phyloP scores from a whole-genome alignment of 2,888 invertebrate species.

The Epistrophella euchroma region DNA sequence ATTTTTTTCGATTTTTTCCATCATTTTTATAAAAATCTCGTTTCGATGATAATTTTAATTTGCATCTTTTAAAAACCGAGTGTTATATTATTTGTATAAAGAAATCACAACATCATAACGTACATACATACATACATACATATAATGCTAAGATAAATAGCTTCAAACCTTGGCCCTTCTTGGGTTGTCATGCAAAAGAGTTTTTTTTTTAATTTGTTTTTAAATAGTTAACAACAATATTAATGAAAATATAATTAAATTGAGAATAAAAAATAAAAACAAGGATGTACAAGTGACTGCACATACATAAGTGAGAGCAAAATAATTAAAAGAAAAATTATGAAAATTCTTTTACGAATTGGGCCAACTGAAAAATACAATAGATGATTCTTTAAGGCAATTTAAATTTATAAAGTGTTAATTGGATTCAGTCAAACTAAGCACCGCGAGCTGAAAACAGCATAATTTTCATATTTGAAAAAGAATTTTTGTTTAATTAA shows the following conservation, averaged over 20 bases:
- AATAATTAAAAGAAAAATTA: conserved; percentile 17
- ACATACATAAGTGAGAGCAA: background rate
- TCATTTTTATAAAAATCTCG: background rate
- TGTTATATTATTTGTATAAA: background rate
- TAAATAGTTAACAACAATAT: conserved; percentile 11
- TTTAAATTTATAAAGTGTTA: conserved; percentile 32
- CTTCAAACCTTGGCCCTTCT: conserved; percentile 36
- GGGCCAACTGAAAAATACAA: conserved; percentile 17
- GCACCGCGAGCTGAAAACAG: conserved; percentile 13
- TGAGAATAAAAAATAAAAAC: background rate
- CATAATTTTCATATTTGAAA: background rate
- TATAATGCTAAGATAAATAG: conserved; percentile 7
- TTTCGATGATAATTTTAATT: background rate
- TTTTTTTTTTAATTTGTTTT: background rate
- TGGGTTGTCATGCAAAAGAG: background rate
- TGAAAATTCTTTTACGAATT: conserved; percentile 16
- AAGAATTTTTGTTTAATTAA: background rate
- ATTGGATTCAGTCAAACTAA: conserved; percentile 32
- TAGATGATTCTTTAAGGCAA: conserved; percentile 22
- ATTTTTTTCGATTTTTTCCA: too few species aligned
- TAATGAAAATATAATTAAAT: conserved; percentile 15
- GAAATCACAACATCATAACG: background rate
- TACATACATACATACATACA: too few species aligned
- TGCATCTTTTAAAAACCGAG: background rate
- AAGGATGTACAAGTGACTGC: conserved; percentile 14